A percentile compares a stretch with the other conserved stretches of the same genome.
These are phyloP conservation scores for Ariolimax columbianus DNA, from an alignment of 2,888 invertebrate species.

Conservation along the genomic window DNA sequence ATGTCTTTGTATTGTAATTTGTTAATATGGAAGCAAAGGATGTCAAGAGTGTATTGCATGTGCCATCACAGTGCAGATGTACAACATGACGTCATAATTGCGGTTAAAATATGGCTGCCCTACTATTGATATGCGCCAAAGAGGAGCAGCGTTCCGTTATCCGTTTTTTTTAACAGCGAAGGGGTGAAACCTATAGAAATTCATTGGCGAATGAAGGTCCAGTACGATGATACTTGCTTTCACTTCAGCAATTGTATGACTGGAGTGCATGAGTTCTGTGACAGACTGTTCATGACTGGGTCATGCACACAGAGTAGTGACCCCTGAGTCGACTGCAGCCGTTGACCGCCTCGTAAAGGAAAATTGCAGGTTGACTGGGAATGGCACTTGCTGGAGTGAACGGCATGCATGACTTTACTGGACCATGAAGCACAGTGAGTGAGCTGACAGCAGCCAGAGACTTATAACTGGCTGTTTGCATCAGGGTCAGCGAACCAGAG, in stretches of 20 bases:
- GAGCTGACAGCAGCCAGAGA: no score
- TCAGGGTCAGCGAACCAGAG: no score
- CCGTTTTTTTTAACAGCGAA: neutral
- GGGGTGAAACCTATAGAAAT: neutral
- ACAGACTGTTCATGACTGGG: neutral
- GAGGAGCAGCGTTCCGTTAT: neutral
- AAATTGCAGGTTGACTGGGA: neutral
- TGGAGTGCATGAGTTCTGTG: neutral
- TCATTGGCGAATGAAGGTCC: neutral
- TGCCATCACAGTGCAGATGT: neutral
- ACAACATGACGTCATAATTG: neutral
- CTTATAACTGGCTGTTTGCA: no score
- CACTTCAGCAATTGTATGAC: neutral
- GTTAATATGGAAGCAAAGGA: neutral
- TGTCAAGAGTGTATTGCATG: neutral
- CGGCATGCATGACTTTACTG: no score
- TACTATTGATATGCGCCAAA: neutral
- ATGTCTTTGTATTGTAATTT: neutral
- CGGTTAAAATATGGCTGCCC: neutral
- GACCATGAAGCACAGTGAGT: no score
- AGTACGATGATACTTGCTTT: neutral
- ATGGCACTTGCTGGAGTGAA: no score
- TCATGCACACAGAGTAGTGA: neutral
- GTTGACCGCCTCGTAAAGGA: neutral
- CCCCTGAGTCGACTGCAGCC: neutral